These are phyloP conservation scores for Phania funesta DNA, from an alignment of 2,888 invertebrate species.

Conservation along the genomic window DNA sequence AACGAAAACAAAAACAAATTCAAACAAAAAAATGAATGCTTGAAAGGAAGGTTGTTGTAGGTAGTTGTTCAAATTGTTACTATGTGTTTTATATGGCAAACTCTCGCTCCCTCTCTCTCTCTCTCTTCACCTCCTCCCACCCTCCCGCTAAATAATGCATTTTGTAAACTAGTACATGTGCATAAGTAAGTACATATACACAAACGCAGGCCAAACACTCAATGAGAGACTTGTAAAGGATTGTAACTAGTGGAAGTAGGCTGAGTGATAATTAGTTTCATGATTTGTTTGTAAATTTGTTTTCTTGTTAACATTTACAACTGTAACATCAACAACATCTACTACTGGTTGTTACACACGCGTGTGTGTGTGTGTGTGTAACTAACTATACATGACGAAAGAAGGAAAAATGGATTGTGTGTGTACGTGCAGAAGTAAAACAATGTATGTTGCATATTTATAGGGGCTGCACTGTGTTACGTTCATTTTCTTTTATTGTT, in stretches of 20 bases:
- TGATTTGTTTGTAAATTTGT: slow-evolving; percentile 63
- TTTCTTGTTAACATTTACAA: slow-evolving; percentile 35
- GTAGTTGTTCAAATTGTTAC: slow-evolving; percentile 46
- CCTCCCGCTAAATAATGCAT: no score
- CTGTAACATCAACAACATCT: slow-evolving; percentile 6
- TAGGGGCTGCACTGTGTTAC: slow-evolving; percentile 9
- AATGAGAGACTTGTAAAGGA: slow-evolving; percentile 3
- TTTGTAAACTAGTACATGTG: not conserved
- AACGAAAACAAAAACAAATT: not conserved
- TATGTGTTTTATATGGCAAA: no score
- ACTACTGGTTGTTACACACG: not conserved
- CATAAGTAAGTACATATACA: not conserved
- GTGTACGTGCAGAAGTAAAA: slow-evolving; percentile 13
- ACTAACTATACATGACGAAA: no score
- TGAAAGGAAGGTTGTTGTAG: slow-evolving; percentile 56
- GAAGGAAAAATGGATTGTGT: not conserved
- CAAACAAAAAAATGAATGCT: slow-evolving; percentile 39
- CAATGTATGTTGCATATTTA: slow-evolving; percentile 31
- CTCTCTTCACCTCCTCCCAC: not conserved
- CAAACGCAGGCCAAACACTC: not conserved
- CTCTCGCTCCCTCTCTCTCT: slow-evolving; percentile 2
- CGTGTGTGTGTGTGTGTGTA: not conserved
- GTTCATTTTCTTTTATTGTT: not conserved
- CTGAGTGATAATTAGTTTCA: slow-evolving; percentile 65
- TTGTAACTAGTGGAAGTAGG: slow-evolving; percentile 52